Conservation (phyloP, 1,140 invertebrate species). For the Trichomalopsis sarcophagae region DNA sequence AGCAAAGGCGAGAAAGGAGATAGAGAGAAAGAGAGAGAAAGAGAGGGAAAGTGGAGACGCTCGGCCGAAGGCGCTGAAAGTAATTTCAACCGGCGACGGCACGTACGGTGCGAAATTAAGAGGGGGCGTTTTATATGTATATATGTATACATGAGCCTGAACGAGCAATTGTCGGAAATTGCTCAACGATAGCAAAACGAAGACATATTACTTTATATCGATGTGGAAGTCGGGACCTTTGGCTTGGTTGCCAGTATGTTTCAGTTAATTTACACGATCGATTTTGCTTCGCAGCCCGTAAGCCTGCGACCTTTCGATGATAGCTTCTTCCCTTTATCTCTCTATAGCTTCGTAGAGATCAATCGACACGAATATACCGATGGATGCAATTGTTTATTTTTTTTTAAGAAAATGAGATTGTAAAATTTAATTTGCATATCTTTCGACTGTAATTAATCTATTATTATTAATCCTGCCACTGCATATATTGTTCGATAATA, state of each 20-base stretch:
- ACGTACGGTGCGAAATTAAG: neutral
- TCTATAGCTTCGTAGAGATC: neutral
- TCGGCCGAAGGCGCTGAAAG: neutral
- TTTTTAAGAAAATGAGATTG: neutral
- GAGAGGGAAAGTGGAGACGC: too few relatives aligned
- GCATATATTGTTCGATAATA: too few relatives aligned
- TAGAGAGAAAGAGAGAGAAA: too few relatives aligned
- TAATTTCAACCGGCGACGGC: neutral
- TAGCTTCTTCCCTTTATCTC: neutral
- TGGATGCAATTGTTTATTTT: neutral
- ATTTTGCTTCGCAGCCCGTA: neutral
- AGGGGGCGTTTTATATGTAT: neutral
- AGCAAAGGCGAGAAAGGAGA: too few relatives aligned
- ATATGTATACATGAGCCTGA: neutral
- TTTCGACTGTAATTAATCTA: too few relatives aligned
- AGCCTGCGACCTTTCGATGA: neutral
- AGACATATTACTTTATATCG: slow-evolving; percentile 4
- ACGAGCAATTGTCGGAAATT: neutral
- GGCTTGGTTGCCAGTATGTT: neutral
- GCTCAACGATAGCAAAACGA: slow-evolving; percentile 17
- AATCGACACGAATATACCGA: too few relatives aligned
- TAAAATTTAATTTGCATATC: too few relatives aligned
- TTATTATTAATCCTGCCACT: too few relatives aligned
- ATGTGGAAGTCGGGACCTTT: neutral
- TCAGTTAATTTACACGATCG: neutral